Base-by-base conservation (phyloP, 2,888 invertebrate genomes). In the Colletes collaris region DNA sequence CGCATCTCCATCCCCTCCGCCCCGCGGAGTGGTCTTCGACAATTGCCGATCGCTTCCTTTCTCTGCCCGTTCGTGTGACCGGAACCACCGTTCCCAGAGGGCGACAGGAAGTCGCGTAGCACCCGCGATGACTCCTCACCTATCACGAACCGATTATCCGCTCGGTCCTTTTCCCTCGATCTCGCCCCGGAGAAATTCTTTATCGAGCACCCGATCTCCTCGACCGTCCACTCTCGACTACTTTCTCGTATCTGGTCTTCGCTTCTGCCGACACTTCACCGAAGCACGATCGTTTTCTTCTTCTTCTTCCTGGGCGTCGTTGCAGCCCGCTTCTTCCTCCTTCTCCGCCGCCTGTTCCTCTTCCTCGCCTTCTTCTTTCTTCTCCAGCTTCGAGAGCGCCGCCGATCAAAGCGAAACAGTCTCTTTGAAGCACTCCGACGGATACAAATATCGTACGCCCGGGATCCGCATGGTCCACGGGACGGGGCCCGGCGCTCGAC, bases 1-100 rank as follows among this genome's bases (percentile, higher is more conserved):
- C 96, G 96, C 95, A 96, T 96, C 90, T 93, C 93, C 92, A 90
- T 91, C 89, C 89, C 89, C 91, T 88, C 89, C 87, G 87, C 77
- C 84, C 82, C 84, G 77, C 58, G 60, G 62, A 67, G 53, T 64
- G 46, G 70, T 27, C 71, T 74, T 77, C 55, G 75, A 79, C 73
- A 27, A 58, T 67, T 60, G 69, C 68, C 69, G 60, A 49, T 76
- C 37, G 56, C 50, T 58, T 68, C 46, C 69, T 73, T 55, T 49
- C 56, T 56, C 65, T 50, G 55, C 11, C 49, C 35, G 49, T 52
- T 19, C 53, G 52, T 27, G 59, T 35, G 46, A 40, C 56, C 65
- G 60, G 69, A 60, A 56, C 11, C n/a, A 27, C 27, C 27, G 27
- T 27, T 27, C 27, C 27, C 27, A 27, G 27, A 27, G 27, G 27